A percentile compares a stretch with the other conserved stretches of the same genome.
These are phyloP conservation scores for Drosophila malerkotliana DNA, from an alignment of 1,140 invertebrate genomes.

Conservation along the genomic window DNA sequence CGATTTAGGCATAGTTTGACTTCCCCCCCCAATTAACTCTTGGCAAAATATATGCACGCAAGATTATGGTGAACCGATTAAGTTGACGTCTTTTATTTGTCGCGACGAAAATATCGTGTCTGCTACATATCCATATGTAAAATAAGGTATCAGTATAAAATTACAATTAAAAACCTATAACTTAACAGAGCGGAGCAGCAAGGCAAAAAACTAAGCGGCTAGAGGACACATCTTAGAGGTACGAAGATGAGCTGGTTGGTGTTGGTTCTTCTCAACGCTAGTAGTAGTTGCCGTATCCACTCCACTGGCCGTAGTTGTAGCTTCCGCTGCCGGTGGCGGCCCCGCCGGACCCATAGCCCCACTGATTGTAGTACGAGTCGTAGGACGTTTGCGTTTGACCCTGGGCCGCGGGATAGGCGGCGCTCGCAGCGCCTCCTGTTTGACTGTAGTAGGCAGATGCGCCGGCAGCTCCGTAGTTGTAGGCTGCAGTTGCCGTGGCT, in stretches of 20 bases:
- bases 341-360: slow-evolving; percentile 86
- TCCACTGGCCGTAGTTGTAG: slow-evolving; percentile 87
- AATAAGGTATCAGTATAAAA: slow-evolving; percentile 62
- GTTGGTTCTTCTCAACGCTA: slow-evolving; percentile 11
- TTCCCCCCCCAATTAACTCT: slow-evolving; percentile 10
- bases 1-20: slow-evolving; percentile 29
- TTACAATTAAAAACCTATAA: slow-evolving; percentile 59
- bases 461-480: slow-evolving; percentile 84
- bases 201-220: slow-evolving; percentile 31
- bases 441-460: slow-evolving; percentile 85
- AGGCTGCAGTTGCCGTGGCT: slow-evolving; percentile 45
- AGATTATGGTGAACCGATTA: slow-evolving; percentile 48
- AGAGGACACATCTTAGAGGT: slow-evolving; percentile 8
- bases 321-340: slow-evolving; percentile 86
- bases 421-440: slow-evolving; percentile 76
- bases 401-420: slow-evolving; percentile 85
- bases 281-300: slow-evolving; percentile 84
- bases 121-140: slow-evolving; percentile 43
- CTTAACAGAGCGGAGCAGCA: slow-evolving; percentile 49
- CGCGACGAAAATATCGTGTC: slow-evolving; percentile 3
- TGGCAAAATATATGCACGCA: slow-evolving; percentile 32
- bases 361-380: slow-evolving; percentile 89
- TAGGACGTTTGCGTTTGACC: slow-evolving; percentile 87
- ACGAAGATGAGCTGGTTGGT: slow-evolving; percentile 9
- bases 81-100: slow-evolving; percentile 52